Evolutionary conservation across 1,140 invertebrate genomes (phyloP), one percentile per base, ranked within the genome.

Genomic region (Catajapyx aquilonaris): DNA sequence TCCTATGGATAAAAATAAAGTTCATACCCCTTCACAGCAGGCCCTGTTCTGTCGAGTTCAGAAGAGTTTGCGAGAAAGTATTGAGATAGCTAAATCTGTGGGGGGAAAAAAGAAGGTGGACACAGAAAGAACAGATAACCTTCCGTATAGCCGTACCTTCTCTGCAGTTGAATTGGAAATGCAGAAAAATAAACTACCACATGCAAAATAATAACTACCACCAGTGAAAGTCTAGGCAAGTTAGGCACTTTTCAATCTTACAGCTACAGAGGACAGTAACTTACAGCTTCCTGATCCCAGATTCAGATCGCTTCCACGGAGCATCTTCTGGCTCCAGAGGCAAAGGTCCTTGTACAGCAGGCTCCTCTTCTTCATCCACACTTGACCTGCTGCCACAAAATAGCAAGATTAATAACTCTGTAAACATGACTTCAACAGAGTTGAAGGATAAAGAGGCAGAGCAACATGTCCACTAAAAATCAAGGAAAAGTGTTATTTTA

Each of bases 261-360:
- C 7, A 9, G 23, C 13, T 28, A 28, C 18, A 35, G 23, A 35
- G 37, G 2, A 21, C 18, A 13, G 35, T 40, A 42, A 76, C 81
- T 76, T 71, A 93, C 86, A 93, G 87, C 72, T 86, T 87, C 47
- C 84, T 68, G 48, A 93, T 90, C 21, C 85, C 81, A 40, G 81
- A 84, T 56, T 80, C 76, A 10, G 68, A 69, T 48, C 73, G 72
- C 54, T 81, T 85, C 80, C 79, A 87, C 0, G 81, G 74, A 42
- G 93, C 93, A 59, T 97, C 90, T 47, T 90, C 83, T 11, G 91
- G 91, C 57, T 97, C 91, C 40, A 74, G 78, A 36, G 90, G 90
- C 45, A 96, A 69, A 18, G 91, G 91, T 11, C 91, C 91, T 60
- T 95, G 86, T 2, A 96, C 90, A 17, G 85, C 80, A 20, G 77